Evolutionary conservation across 2,888 invertebrate species (phyloP), one percentile per base, ranked within the genome.

Genomic region (Steinernema hermaphroditum): DNA sequence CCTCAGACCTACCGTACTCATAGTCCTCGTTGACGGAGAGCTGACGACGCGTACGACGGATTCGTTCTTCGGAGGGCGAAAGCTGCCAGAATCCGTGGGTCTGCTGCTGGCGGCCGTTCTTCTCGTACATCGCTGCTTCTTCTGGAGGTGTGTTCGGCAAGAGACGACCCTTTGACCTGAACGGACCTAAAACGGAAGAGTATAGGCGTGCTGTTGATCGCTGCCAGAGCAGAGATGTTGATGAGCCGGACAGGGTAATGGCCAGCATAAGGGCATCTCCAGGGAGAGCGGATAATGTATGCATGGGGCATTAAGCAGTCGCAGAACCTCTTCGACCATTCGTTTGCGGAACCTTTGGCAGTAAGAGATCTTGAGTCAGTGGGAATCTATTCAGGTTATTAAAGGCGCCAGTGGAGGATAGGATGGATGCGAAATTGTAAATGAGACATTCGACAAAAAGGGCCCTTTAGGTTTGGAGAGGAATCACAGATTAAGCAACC

Each of bases 1-100:
- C n/a, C n/a, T n/a, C 2, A 27, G 24, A 27, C 54, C 24, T 54
- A 54, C 54, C 54, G 54, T 54, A 54, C 14, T 54, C 54, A 22
- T 22, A 54, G n/a, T 54, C 54, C n/a, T 54, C 54, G 54, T 54
- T 54, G 54, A 54, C 54, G 27, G 54, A 54, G 54, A 54, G 54
- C 54, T 54, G 54, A 2, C 54, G 54, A 12, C 54, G 54, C 54
- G 54, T 54, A 27, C 54, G 54, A 19, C 54, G 22, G 24, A 54
- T 54, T 22, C 54, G 54, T 27, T 54, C 54, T 16, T 54, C 54
- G 24, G 54, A 54, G 2, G 54, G 54, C 54, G 54, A 54, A 4
- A 54, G 27, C 54, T 54, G 54, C 54, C 54, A 54, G 54, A 54
- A 24, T 54, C 54, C 54, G 54, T 54, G 54, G 9, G 14, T 6